Evolutionary conservation across 2,888 invertebrate genomes (phyloP), one percentile per base, ranked within the genome.

Genomic region (Parnassius mnemosyne): DNA sequence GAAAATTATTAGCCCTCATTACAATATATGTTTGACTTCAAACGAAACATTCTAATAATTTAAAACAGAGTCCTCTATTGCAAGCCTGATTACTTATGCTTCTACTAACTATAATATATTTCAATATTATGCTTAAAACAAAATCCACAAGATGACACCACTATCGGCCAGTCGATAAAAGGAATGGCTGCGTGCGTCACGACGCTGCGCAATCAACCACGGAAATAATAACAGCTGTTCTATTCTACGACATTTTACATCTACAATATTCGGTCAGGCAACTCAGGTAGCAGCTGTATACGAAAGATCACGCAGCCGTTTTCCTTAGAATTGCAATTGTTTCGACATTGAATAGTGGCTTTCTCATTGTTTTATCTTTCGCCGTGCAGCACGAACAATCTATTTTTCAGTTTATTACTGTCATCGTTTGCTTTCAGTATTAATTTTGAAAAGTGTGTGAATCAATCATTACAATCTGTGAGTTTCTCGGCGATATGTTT

Each of bases 171-270:
- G 83, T 85, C 86, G 77, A 87, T 87, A 87, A 78, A 80, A 82
- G 79, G 79, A 78, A 80, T 82, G 79, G 79, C 76, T 71, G 80
- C 73, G 79, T 87, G 85, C 87, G 87, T 88, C 86, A 86, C 78
- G 68, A 70, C 83, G 80, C 84, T 87, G 88, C 89, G 89, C 89
- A 88, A 85, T 86, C 87, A 80, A 83, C 83, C 83, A 88, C 89
- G 82, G 88, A 91, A 90, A 88, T 89, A 83, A 84, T 83, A 84
- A 90, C 91, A 90, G 92, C 92, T 91, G 91, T 91, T 89, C 84
- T 76, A 34, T 34, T 89, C 84, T 76, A 20, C 20, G 20, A 20
- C 20, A 20, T 20, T 20, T 20, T 20, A 20, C 20, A 20, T 20
- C 20, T 20, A 87, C 83, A 88, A 87, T 90, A 89, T 89, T 90